A percentile compares a stretch with the other conserved stretches of the same genome.
Evolutionary conservation across 1,140 invertebrate genomes (phyloP).

Genomic region (Meteorus sp.): DNA sequence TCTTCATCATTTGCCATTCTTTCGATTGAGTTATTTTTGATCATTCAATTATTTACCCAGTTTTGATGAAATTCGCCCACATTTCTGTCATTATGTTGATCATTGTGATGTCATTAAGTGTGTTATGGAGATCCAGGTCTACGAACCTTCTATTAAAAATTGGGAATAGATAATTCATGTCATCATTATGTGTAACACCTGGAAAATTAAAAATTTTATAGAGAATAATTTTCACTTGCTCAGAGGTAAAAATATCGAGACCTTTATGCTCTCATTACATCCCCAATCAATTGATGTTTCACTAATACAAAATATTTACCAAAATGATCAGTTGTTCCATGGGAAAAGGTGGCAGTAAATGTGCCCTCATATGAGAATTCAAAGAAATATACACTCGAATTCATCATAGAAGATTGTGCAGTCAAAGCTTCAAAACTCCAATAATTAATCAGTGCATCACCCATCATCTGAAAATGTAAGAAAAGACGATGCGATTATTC

Average conservation of each 20-base stretch:
- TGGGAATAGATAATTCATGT: constrained; percentile 57
- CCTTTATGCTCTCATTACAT: no score
- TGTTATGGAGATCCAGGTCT: constrained; percentile 36
- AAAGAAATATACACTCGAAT: constrained; percentile 42
- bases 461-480: constrained; percentile 29
- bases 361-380: constrained; percentile 46
- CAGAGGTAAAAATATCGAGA: no score
- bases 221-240: constrained; percentile 7
- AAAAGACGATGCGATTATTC: background rate
- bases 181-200: constrained; percentile 58
- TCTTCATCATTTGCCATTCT: no score
- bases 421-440: constrained; percentile 30
- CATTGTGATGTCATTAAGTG: constrained; percentile 43
- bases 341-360: constrained; percentile 29
- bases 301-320: constrained; percentile 33
- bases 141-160: constrained; percentile 29
- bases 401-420: constrained; percentile 33
- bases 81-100: constrained; percentile 55
- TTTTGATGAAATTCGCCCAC: constrained; percentile 53
- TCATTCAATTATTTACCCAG: constrained; percentile 55
- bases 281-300: no score
- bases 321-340: constrained; percentile 24
- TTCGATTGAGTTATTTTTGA: no score
- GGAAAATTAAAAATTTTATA: constrained; percentile 22
- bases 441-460: constrained; percentile 35